Percentiles rank a stretch among this genome's conserved stretches.
phyloP scores from a whole-genome alignment of 2,113 vertebrate genomes.

The Toxotes jaculatrix region DNA sequence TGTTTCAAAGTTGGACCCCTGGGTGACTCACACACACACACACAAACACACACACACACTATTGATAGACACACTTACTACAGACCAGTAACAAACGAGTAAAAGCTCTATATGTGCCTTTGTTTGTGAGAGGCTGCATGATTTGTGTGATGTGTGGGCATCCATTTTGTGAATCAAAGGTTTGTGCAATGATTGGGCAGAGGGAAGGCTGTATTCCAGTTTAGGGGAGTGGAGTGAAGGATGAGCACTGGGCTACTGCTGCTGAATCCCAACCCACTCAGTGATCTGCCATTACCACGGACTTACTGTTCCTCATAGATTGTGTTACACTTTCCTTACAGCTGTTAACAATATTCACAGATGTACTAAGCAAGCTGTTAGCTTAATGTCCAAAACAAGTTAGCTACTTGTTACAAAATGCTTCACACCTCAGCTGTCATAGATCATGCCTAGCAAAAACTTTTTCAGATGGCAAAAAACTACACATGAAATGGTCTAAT shows the following conservation, averaged over 20 bases:
- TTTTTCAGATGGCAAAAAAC: neutral
- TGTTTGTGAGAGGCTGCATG: too few species aligned
- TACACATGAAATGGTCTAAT: too few species aligned
- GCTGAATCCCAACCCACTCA: neutral
- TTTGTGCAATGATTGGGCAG: neutral
- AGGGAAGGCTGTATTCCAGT: neutral
- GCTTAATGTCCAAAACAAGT: neutral
- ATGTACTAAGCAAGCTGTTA: neutral
- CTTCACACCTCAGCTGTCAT: neutral
- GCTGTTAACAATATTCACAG: slow-evolving; percentile 3
- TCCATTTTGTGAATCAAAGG: slow-evolving; percentile 29
- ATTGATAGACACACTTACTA: neutral
- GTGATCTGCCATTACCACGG: neutral
- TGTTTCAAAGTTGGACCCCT: neutral
- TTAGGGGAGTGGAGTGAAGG: neutral
- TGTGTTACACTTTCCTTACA: neutral
- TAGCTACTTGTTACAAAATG: neutral
- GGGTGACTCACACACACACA: neutral
- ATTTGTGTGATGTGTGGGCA: neutral
- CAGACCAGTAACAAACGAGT: neutral
- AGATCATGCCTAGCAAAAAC: neutral
- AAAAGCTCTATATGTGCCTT: neutral
- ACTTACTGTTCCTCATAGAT: slow-evolving; percentile 16
- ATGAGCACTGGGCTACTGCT: neutral
- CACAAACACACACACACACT: neutral